A percentile compares a stretch with the other conserved stretches of the same genome.
Evolutionary conservation across 2,113 vertebrate genomes (phyloP).

Genomic region (Gadus chalcogrammus): DNA sequence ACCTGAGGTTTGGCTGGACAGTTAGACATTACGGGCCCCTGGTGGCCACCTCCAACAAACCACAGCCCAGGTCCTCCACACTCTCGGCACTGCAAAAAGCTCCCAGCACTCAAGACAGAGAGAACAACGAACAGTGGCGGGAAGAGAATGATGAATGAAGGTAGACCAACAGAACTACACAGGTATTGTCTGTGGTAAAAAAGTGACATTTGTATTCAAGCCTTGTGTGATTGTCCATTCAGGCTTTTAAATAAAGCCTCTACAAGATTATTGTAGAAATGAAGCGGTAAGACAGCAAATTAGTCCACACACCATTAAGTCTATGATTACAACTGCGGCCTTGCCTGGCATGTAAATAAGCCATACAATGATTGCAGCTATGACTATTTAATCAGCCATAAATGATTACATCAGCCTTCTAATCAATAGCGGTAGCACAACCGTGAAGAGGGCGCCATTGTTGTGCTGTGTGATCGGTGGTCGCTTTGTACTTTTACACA

Average conservation of each 20-base stretch:
- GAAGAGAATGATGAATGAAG: background rate
- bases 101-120: background rate
- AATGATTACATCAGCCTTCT: constrained; percentile 51
- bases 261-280: constrained; percentile 54
- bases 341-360: constrained; percentile 10
- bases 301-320: constrained; percentile 47
- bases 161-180: background rate
- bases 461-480: constrained; percentile 34
- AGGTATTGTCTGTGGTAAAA: background rate
- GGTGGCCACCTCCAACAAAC: too few relatives aligned
- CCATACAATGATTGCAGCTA: constrained; percentile 43
- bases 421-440: constrained; percentile 51
- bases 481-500: background rate
- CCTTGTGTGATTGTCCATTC: constrained; percentile 42
- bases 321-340: constrained; percentile 55
- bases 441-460: constrained; percentile 24
- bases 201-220: constrained; percentile 34
- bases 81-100: too few relatives aligned
- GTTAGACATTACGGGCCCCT: too few relatives aligned
- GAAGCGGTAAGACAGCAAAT: constrained; percentile 45
- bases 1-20: too few relatives aligned
- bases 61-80: too few relatives aligned
- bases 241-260: constrained; percentile 51
- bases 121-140: background rate
- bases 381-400: constrained; percentile 50